Percentiles rank a stretch among this genome's conserved stretches.
Evolutionary conservation across 1,140 invertebrate species (phyloP).

Genomic region (Orchesella cincta): DNA sequence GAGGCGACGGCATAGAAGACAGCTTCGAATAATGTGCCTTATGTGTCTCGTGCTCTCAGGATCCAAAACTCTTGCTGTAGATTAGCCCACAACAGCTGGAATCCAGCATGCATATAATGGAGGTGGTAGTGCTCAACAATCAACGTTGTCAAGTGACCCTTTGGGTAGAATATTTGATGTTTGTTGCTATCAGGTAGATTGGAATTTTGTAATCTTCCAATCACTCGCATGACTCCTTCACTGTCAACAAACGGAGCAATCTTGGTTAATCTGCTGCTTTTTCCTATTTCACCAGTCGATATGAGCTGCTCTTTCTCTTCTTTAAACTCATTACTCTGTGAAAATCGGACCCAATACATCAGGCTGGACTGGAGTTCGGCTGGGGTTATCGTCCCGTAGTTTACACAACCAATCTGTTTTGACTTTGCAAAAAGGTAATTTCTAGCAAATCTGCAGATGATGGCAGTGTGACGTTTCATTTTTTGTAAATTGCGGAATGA

Average conservation of each 20-base stretch:
- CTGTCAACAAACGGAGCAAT: neutral
- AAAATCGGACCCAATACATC: neutral
- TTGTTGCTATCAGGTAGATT: neutral
- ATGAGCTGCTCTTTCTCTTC: neutral
- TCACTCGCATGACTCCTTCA: neutral
- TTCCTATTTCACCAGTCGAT: neutral
- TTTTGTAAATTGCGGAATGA: too few species aligned
- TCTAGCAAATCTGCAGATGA: too few species aligned
- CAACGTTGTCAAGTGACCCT: neutral
- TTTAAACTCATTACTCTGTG: neutral
- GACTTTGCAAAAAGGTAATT: too few species aligned
- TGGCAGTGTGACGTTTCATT: too few species aligned
- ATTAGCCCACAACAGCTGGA: neutral
- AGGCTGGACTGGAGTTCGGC: neutral
- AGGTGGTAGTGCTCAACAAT: neutral
- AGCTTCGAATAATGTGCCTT: neutral
- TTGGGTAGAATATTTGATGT: neutral
- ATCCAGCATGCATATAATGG: neutral
- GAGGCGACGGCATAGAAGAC: neutral
- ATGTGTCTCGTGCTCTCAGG: neutral
- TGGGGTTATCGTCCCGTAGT: too few species aligned
- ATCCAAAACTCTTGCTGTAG: constrained; percentile 23
- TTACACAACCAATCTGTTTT: too few species aligned
- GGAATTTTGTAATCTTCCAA: neutral
- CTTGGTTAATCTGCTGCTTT: neutral